Evolutionary conservation across 1,140 invertebrate genomes (phyloP).

Genomic region (Asobara japonica): DNA sequence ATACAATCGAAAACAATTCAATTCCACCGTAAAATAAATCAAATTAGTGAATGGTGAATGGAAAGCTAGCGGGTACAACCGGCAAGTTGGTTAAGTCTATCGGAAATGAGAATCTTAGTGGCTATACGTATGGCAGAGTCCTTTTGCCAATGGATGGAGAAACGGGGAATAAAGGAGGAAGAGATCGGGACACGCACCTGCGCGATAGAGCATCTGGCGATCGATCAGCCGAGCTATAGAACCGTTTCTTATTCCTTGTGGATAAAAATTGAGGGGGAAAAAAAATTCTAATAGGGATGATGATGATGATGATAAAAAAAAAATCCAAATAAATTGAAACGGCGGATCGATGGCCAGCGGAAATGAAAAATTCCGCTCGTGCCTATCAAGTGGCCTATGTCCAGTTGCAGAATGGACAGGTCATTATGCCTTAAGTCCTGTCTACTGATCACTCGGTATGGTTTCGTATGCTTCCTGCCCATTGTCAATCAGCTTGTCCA

Average conservation of each 20-base stretch:
- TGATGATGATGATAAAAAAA: background rate
- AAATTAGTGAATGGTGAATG: conserved; percentile 34
- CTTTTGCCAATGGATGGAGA: background rate
- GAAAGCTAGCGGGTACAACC: conserved; percentile 21
- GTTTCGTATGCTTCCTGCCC: background rate
- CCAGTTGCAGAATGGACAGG: conserved; percentile 14
- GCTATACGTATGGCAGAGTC: background rate
- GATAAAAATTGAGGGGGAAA: conserved; percentile 2
- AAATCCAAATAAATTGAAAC: conserved; percentile 17
- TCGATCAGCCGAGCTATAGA: conserved; percentile 24
- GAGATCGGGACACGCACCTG: conserved; percentile 24
- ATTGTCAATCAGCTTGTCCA: background rate
- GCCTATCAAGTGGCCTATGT: background rate
- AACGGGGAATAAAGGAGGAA: background rate
- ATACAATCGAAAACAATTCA: conserved; percentile 1
- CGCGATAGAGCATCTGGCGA: conserved; percentile 34
- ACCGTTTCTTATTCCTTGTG: background rate
- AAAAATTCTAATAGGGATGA: background rate
- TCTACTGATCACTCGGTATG: background rate
- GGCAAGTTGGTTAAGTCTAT: conserved; percentile 33
- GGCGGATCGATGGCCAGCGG: background rate
- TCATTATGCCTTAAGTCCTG: background rate
- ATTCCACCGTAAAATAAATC: conserved; percentile 29
- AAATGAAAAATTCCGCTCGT: conserved; percentile 32
- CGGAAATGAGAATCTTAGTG: conserved; percentile 37